Evolutionary conservation across 2,113 vertebrate species (phyloP), one percentile per base, ranked within the genome.

Genomic region (human (Homo sapiens)): DNA sequence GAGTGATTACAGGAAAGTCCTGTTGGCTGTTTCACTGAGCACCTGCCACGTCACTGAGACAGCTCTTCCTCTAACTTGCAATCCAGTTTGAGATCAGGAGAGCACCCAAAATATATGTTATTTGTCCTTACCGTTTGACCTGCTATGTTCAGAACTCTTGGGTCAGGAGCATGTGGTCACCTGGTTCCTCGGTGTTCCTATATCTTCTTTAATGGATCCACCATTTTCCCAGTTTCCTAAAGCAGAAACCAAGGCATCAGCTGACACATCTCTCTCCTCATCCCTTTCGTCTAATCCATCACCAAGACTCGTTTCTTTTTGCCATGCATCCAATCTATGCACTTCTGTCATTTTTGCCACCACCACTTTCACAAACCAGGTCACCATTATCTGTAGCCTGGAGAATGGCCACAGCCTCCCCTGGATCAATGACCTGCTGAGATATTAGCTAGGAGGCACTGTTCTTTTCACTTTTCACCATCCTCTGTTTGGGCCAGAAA

Each of bases 281-380:
- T 35, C 11, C 5, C 32, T 25, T 76, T 45, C 1, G 27, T 82
- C 59, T 30, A 13, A n/a, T 59, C 82, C 23, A 5, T 91, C 91
- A 64, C 73, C 30, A n/a, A 52, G 32, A 43, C 73, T 6, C 22
- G 35, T 13, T 66, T 75, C 40, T 61, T 52, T 61, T 80, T 3
- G 43, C 79, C 10, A 16, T 5, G n/a, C 3, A 4, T 68, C 32
- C 43, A 8, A 0, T 88, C 23, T 52, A 1, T n/a, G 32, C 32
- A 23, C 82, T 55, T 76, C n/a, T 59, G 80, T 89, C 70, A 38
- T 96, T 75, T 95, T 52, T 48, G 76, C 30, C 38, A 61, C 73
- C 38, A 6, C 40, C 22, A 61, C 57, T 90, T 90, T 48, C n/a
- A 75, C 50, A 55, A 64, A 12, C 11, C 23, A 35, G 32, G 27